Percentiles rank a stretch among this genome's conserved stretches.
These are phyloP conservation scores for Campylomormyrus tamandua DNA, from an alignment of 2,113 vertebrate genomes.

Conservation along the genomic window DNA sequence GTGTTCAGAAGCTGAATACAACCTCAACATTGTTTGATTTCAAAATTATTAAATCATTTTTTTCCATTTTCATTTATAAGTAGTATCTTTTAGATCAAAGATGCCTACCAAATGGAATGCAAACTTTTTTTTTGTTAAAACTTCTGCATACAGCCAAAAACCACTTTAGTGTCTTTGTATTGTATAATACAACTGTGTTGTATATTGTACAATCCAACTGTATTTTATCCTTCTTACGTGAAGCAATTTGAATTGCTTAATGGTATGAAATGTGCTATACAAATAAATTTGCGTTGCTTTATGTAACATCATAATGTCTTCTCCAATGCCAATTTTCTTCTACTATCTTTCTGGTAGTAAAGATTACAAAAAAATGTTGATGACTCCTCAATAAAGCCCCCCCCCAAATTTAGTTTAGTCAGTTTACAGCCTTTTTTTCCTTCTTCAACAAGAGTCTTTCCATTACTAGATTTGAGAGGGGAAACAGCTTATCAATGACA, in stretches of 20 bases:
- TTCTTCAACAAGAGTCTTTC: neutral
- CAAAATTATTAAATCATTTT: neutral
- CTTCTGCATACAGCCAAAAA: neutral
- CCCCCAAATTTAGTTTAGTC: neutral
- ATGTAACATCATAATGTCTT: neutral
- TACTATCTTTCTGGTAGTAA: neutral
- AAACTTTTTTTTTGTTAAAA: neutral
- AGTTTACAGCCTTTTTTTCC: neutral
- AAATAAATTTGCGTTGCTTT: neutral
- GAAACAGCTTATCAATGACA: neutral
- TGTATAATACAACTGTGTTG: neutral
- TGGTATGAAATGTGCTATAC: neutral
- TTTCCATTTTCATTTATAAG: neutral
- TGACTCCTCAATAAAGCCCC: neutral
- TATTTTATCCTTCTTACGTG: neutral
- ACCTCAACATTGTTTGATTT: neutral
- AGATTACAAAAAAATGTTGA: neutral
- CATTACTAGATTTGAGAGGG: neutral
- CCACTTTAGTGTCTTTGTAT: neutral
- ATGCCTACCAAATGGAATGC: neutral
- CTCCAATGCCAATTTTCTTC: neutral
- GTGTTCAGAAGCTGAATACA: neutral
- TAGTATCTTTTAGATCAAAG: neutral
- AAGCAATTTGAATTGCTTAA: neutral
- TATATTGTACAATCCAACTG: neutral